These are phyloP conservation scores for Drosophila neoperkinsi DNA, from an alignment of 2,888 invertebrate genomes.

Conservation along the genomic window DNA sequence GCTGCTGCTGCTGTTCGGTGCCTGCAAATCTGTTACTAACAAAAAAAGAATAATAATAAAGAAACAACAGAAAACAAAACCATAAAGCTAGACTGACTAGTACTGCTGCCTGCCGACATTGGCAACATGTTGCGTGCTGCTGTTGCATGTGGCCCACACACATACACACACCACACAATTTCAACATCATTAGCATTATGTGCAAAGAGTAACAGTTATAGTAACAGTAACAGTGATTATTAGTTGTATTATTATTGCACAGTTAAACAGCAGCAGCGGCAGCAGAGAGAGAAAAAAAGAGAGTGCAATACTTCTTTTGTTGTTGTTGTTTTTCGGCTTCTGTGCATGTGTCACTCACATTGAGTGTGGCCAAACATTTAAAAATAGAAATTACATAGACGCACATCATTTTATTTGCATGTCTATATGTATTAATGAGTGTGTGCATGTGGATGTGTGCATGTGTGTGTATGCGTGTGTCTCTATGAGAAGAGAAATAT, in stretches of 20 bases:
- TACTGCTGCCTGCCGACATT: constrained; percentile 28
- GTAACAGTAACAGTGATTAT: constrained; percentile 33
- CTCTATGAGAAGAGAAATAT: constrained; percentile 30
- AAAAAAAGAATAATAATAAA: constrained; percentile 16
- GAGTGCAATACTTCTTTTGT: constrained; percentile 23
- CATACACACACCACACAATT: constrained; percentile 43
- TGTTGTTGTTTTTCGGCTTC: constrained; percentile 31
- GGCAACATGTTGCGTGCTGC: constrained; percentile 71
- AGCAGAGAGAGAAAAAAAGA: constrained; percentile 1
- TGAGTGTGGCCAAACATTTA: constrained; percentile 47
- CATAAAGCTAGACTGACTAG: constrained; percentile 45
- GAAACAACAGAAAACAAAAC: constrained; percentile 34
- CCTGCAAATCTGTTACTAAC: constrained; percentile 36
- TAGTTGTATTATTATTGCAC: constrained; percentile 52
- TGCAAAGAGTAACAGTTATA: constrained; percentile 49
- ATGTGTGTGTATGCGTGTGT: neutral
- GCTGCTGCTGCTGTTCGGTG: neutral
- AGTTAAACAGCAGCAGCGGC: constrained; percentile 36
- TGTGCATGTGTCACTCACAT: constrained; percentile 38
- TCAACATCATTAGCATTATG: constrained; percentile 69
- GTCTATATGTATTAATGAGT: neutral
- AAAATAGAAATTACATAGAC: constrained; percentile 62
- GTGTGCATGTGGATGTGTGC: neutral
- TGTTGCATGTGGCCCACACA: constrained; percentile 58
- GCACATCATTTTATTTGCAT: constrained; percentile 24